These are phyloP conservation scores for Lycorma delicatula DNA, from an alignment of 1,140 invertebrate genomes.

Conservation along the genomic window DNA sequence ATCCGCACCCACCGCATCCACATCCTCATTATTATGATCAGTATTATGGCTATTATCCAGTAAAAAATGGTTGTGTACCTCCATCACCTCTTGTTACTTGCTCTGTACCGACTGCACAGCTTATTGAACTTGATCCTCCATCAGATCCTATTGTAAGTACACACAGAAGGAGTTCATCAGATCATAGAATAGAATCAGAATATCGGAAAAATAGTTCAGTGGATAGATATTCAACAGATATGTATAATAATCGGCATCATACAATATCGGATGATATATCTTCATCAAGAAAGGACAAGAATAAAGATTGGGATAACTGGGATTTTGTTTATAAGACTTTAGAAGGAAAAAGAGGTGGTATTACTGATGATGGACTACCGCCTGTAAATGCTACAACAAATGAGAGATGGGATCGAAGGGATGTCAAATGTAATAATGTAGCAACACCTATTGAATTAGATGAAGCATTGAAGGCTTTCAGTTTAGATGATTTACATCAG, in stretches of 20 bases:
- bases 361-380: slow-evolving; percentile 1
- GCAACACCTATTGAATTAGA: slow-evolving; percentile 8
- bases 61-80: slow-evolving; percentile 23
- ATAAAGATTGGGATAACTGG: slow-evolving; percentile 53
- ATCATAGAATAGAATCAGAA: slow-evolving; percentile 14
- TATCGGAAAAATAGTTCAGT: slow-evolving; percentile 9
- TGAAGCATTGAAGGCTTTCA: slow-evolving; percentile 14
- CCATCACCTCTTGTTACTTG: slow-evolving; percentile 5
- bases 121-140: slow-evolving; percentile 56
- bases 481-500: slow-evolving; percentile 15
- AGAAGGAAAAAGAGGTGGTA: slow-evolving; percentile 10
- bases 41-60: slow-evolving; percentile 11
- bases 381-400: too few relatives aligned
- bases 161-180: slow-evolving; percentile 17
- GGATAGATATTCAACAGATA: slow-evolving; percentile 12
- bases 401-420: too few relatives aligned
- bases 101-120: slow-evolving; percentile 48
- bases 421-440: slow-evolving; percentile 3
- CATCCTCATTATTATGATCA: slow-evolving; percentile 16
- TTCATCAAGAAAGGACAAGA: not conserved
- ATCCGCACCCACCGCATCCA: not conserved
- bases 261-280: slow-evolving; percentile 18
- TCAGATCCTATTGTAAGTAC: slow-evolving; percentile 3
- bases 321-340: slow-evolving; percentile 55
- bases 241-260: slow-evolving; percentile 11